Evolutionary conservation across 2,797 vertebrate genomes (phyloP).

Genomic region (Trachops cirrhosus): DNA sequence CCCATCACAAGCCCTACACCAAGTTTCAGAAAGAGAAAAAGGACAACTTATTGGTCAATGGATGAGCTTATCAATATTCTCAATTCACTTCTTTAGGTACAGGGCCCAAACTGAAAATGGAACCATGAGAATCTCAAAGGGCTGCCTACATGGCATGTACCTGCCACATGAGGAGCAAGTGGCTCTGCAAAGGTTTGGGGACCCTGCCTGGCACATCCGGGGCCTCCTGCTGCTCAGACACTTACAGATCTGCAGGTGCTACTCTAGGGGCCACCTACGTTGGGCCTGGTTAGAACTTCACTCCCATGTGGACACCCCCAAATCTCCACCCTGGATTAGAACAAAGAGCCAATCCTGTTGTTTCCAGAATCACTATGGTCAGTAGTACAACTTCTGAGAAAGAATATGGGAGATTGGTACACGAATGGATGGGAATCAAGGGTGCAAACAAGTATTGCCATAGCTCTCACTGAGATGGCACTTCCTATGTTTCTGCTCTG

Average conservation of each 20-base stretch:
- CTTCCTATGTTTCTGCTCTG: neutral
- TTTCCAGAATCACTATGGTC: neutral
- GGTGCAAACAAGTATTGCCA: neutral
- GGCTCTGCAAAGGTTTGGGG: neutral
- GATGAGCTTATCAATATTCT: slow-evolving; percentile 43
- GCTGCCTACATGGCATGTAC: neutral
- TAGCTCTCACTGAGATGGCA: neutral
- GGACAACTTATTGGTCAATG: neutral
- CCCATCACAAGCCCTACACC: neutral
- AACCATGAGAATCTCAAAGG: slow-evolving; percentile 21
- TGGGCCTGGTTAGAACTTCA: neutral
- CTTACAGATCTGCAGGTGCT: neutral
- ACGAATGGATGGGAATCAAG: neutral
- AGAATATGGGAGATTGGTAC: neutral
- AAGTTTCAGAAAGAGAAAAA: slow-evolving; percentile 36
- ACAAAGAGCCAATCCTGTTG: neutral
- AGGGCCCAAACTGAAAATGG: slow-evolving; percentile 55
- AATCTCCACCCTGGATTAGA: neutral
- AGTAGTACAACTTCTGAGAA: neutral
- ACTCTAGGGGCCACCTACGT: neutral
- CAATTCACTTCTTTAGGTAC: slow-evolving; percentile 58
- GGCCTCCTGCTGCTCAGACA: neutral
- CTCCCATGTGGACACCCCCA: neutral
- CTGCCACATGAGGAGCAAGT: neutral
- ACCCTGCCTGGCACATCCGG: neutral